Evolutionary conservation across 2,113 vertebrate genomes (phyloP).

Genomic region (Gnathonemus longibarbis): DNA sequence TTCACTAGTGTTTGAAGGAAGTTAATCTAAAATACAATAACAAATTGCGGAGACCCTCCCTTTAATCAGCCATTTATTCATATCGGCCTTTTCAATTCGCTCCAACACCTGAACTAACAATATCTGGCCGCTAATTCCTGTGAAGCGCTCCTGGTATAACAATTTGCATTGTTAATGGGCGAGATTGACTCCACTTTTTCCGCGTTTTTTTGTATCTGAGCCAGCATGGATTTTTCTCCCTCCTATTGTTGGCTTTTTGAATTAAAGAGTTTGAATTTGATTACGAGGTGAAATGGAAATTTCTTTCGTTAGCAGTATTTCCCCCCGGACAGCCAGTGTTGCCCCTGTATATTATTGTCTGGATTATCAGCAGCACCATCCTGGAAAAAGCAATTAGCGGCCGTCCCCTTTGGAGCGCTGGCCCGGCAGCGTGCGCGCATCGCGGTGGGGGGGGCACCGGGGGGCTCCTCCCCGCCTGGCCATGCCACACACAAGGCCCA

Average conservation of each 20-base stretch:
- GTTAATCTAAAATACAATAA: slow-evolving; percentile 24
- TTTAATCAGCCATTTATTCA: slow-evolving; percentile 57
- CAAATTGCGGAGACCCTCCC: neutral
- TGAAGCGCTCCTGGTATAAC: slow-evolving; percentile 55
- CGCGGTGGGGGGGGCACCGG: too few relatives aligned
- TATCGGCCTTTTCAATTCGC: slow-evolving; percentile 59
- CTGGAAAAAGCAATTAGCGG: slow-evolving; percentile 50
- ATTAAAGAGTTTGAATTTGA: slow-evolving; percentile 51
- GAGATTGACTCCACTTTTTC: slow-evolving; percentile 57
- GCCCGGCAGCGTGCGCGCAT: slow-evolving; percentile 22
- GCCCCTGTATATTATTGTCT: slow-evolving; percentile 41
- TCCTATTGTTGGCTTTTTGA: slow-evolving; percentile 44
- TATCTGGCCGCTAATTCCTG: slow-evolving; percentile 48
- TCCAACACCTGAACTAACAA: slow-evolving; percentile 63
- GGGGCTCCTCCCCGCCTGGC: neutral
- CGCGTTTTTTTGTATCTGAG: slow-evolving; percentile 26
- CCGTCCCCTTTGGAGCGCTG: slow-evolving; percentile 22
- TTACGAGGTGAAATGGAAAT: slow-evolving; percentile 45
- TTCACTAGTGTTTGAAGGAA: slow-evolving; percentile 1
- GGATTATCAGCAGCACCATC: slow-evolving; percentile 36
- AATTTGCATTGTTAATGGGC: slow-evolving; percentile 57
- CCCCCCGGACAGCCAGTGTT: slow-evolving; percentile 38
- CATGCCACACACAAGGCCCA: neutral
- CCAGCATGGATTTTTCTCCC: slow-evolving; percentile 29
- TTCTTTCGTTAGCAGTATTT: slow-evolving; percentile 55